phyloP scores from a whole-genome alignment of 2,888 invertebrate genomes.

The Hydrotaea diabolus region DNA sequence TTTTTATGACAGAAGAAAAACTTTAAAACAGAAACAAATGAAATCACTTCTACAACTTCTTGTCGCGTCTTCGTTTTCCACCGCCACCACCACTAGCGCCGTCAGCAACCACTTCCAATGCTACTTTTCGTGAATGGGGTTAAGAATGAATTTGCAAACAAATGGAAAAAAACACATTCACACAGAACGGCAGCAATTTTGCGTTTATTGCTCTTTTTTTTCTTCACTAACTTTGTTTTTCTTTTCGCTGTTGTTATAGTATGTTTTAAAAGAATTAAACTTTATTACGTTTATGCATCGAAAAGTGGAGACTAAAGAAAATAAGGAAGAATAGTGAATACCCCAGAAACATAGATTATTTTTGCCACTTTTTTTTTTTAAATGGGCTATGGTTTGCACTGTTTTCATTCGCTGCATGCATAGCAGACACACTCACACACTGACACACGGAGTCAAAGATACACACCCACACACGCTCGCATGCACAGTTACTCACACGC shows the following conservation, averaged over 20 bases:
- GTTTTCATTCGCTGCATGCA: conserved; percentile 18
- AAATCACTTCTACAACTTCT: conserved; percentile 17
- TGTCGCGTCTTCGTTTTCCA: not conserved
- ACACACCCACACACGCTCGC: conserved; percentile 31
- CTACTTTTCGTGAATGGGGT: conserved; percentile 11
- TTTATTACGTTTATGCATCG: conserved; percentile 31
- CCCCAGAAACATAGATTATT: conserved; percentile 50
- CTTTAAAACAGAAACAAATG: conserved; percentile 19
- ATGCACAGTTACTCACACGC: not conserved
- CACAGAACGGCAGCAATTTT: not conserved
- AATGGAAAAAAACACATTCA: not conserved
- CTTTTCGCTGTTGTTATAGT: not conserved
- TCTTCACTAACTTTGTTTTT: conserved; percentile 22
- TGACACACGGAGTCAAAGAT: too few species aligned
- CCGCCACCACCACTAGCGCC: not conserved
- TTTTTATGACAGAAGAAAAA: conserved; percentile 9
- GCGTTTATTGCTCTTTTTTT: conserved; percentile 9
- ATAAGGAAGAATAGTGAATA: conserved; percentile 1
- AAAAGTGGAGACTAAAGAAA: not conserved
- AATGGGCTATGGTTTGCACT: not conserved
- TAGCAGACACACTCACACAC: conserved; percentile 12
- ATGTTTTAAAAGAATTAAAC: conserved; percentile 57
- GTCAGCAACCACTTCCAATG: not conserved
- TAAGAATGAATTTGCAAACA: conserved; percentile 29
- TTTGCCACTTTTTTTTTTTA: conserved; percentile 26